A percentile compares a stretch with the other conserved stretches of the same genome.
phyloP scores from a whole-genome alignment of 2,797 vertebrate genomes.

The Peromyscus eremicus region DNA sequence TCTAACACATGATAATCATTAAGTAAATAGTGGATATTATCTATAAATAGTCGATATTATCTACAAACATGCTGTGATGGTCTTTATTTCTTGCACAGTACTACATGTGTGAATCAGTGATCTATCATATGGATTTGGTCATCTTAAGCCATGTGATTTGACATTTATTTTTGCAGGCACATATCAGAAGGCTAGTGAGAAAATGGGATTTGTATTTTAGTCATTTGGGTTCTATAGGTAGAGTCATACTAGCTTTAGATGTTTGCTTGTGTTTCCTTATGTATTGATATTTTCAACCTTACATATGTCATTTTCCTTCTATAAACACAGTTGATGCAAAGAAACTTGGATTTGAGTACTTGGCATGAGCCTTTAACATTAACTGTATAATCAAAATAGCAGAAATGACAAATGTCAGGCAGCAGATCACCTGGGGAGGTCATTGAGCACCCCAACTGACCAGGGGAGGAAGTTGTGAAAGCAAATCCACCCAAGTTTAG shows the following conservation, averaged over 20 bases:
- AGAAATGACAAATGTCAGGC: background rate
- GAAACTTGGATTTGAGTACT: constrained; percentile 29
- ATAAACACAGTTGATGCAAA: background rate
- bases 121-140: background rate
- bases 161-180: background rate
- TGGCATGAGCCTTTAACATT: background rate
- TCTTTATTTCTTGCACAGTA: background rate
- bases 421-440: background rate
- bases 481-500: background rate
- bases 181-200: background rate
- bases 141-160: constrained; percentile 1
- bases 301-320: background rate
- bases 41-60: background rate
- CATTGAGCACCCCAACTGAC: background rate
- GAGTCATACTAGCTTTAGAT: background rate
- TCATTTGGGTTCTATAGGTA: background rate
- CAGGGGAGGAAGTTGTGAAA: background rate
- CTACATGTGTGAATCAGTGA: background rate
- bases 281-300: background rate
- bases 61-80: background rate
- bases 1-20: constrained; percentile 34
- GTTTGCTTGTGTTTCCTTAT: background rate
- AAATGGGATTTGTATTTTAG: background rate
- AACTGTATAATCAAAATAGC: constrained; percentile 4
- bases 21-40: background rate